These are phyloP conservation scores for Heterohyrax brucei DNA, from an alignment of 2,797 vertebrate genomes.

Conservation along the genomic window DNA sequence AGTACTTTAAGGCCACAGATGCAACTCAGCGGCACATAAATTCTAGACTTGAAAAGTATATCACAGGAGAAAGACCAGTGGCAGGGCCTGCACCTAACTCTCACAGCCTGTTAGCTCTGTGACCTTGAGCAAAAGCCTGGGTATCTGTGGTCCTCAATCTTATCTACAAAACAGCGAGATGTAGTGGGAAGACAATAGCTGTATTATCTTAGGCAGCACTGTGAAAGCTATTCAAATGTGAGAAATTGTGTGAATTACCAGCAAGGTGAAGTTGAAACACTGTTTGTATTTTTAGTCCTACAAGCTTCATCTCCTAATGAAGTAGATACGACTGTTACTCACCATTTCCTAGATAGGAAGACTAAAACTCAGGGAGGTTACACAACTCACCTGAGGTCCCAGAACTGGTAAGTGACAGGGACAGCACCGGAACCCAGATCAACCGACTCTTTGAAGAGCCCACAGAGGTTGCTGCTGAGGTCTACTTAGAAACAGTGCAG, in stretches of 20 bases:
- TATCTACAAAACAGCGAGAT: not conserved
- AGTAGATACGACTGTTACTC: constrained; percentile 12
- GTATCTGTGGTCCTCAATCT: not conserved
- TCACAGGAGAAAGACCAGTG: not conserved
- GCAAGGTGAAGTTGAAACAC: not conserved
- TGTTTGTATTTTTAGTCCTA: constrained; percentile 37
- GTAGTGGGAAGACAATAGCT: not conserved
- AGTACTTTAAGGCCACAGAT: not conserved
- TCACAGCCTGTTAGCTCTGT: not conserved
- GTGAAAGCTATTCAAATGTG: constrained; percentile 18
- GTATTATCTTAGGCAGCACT: not conserved
- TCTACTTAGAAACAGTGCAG: not conserved
- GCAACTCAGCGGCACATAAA: not conserved
- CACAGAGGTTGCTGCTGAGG: not conserved
- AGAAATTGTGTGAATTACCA: constrained; percentile 22
- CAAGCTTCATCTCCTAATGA: not conserved
- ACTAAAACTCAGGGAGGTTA: constrained; percentile 10
- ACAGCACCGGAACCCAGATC: not conserved
- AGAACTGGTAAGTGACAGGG: not conserved
- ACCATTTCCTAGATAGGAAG: not conserved
- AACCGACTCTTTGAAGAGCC: not conserved
- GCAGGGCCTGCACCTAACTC: not conserved
- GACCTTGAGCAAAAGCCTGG: not conserved
- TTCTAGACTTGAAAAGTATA: not conserved
- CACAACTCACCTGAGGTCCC: not conserved